These are phyloP conservation scores for Antechinus stuartii DNA, from an alignment of 2,113 vertebrate genomes.

Conservation along the genomic window DNA sequence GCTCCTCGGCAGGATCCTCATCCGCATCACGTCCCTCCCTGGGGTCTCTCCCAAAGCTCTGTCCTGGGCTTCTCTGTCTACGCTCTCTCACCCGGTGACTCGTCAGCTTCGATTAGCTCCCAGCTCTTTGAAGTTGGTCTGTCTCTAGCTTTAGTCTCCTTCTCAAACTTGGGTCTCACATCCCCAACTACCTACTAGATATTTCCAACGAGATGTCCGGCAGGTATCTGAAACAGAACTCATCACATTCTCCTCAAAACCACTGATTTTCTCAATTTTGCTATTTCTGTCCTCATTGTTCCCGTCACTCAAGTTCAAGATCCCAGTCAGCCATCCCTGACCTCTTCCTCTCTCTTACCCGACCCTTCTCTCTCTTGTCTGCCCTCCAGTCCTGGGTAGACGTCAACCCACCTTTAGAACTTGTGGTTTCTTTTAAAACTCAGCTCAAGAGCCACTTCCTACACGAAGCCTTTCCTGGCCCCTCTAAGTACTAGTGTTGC, in stretches of 20 bases:
- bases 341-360: not conserved
- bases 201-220: not conserved
- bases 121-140: not conserved
- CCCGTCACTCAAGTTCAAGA: not conserved
- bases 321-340: no score
- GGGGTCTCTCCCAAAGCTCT: not conserved
- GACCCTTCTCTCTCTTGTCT: not conserved
- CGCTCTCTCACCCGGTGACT: not conserved
- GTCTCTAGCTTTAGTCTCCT: not conserved
- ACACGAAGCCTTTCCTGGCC: no score
- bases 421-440: not conserved
- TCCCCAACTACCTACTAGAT: not conserved
- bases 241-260: not conserved
- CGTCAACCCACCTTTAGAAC: not conserved
- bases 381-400: not conserved
- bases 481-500: not conserved
- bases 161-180: not conserved
- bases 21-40: not conserved
- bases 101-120: not conserved
- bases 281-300: not conserved
- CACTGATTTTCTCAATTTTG: not conserved
- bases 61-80: not conserved
- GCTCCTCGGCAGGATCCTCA: not conserved
- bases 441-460: not conserved
- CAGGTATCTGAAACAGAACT: not conserved